Base-by-base conservation (phyloP, 2,113 vertebrate genomes). In the Rhynchopsitta pachyrhyncha region DNA sequence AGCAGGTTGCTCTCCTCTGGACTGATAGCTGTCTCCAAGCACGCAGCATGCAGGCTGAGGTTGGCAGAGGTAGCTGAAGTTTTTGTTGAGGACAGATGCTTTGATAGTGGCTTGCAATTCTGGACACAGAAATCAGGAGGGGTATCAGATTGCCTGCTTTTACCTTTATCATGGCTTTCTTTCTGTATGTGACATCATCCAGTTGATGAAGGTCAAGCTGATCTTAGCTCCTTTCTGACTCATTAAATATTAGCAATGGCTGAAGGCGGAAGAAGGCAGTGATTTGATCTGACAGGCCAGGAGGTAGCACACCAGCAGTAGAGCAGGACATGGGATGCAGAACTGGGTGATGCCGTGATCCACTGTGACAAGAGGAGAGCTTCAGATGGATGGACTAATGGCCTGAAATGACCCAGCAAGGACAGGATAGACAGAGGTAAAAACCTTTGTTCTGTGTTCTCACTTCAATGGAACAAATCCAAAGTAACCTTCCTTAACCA, bases 251-350 rank as follows among this genome's bases (percentile, higher is more conserved):
- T 69, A 66, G 93, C 8, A 82, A 44, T 86, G 80, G 52, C 95
- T 76, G 69, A 62, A 94, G 93, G 86, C 62, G 0, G 74, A 39
- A 82, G 69, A 44, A 86, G 64, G 64, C 17, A 1, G 52, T 96
- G 92, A 97, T 96, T 23, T 62, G 95, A 96, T 96, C 74, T 92
- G 96, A 94, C 95, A 91, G 77, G 31, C 53, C 71, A 86, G 74
- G 78, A 96, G 83, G 88, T 57, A 97, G 44, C 88, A 68, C 74
- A 93, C 47, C 88, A 82, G 93, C 9, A 9, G n/a, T 41, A 33
- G 85, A 90, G 71, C 92, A 94, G 86, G 88, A 94, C 90, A 68
- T 4, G 0, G 60, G 85, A 64, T 88, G 73, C 80, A 92, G 80
- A 75, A 83, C 70, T 13, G 6, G 86, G 27, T 76, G 69, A 10